Evolutionary conservation across 2,113 vertebrate species (phyloP).

Genomic region (Alligator mississippiensis): DNA sequence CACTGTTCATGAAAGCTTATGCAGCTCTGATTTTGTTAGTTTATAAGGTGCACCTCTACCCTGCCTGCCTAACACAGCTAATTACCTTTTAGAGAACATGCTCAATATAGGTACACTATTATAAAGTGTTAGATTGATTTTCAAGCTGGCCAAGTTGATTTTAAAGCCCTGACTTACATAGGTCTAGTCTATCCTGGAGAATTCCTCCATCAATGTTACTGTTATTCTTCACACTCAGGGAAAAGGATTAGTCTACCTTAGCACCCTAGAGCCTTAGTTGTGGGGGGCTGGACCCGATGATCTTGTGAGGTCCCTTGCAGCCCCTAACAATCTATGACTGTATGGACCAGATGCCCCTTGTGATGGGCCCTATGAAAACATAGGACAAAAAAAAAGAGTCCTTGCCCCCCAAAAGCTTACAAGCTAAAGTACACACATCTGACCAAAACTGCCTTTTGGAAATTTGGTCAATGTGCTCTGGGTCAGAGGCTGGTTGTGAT

Average conservation of each 20-base stretch:
- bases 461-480: rapidly evolving
- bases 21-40: too few species aligned
- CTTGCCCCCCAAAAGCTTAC: neutral
- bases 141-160: neutral
- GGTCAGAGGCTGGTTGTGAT: neutral
- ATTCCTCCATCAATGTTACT: rapidly evolving
- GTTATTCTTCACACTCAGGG: neutral
- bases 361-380: neutral
- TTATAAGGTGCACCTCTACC: neutral
- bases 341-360: neutral
- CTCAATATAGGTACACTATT: neutral
- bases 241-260: neutral
- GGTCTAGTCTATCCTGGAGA: rapidly evolving
- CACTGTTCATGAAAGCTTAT: too few species aligned
- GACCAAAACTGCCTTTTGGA: rapidly evolving
- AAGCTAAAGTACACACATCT: neutral
- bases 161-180: neutral
- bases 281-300: too few species aligned
- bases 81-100: too few species aligned
- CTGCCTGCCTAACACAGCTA: neutral
- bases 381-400: neutral
- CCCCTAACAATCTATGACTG: too few species aligned
- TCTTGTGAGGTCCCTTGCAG: too few species aligned
- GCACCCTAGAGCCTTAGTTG: neutral
- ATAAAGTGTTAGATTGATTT: neutral